Conservation (phyloP, 2,797 vertebrate genomes). For the Carcharodon carcharias region DNA sequence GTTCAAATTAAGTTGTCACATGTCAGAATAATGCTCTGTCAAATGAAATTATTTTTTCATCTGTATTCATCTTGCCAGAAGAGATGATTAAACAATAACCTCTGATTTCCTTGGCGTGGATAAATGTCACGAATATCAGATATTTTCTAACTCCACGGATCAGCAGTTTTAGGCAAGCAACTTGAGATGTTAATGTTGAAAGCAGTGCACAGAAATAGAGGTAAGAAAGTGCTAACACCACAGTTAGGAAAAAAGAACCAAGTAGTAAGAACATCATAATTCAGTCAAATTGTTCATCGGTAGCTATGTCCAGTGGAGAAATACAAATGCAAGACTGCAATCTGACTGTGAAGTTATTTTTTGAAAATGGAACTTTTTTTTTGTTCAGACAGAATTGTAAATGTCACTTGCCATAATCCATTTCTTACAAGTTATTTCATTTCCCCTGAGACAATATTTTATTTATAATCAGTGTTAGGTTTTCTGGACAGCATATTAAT, state of each 20-base stretch:
- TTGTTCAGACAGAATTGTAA: background rate
- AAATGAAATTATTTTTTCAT: constrained; percentile 16
- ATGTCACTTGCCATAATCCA: background rate
- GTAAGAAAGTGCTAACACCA: background rate
- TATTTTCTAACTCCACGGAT: background rate
- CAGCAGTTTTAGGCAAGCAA: background rate
- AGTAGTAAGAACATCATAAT: background rate
- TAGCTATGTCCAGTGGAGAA: background rate
- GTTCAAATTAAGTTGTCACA: constrained; percentile 9
- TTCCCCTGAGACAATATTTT: background rate
- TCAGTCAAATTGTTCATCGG: background rate
- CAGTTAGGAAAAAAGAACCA: background rate
- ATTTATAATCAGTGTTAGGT: no score
- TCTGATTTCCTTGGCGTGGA: background rate
- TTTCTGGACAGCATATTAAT: background rate
- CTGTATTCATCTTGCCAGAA: background rate
- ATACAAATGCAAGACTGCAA: background rate
- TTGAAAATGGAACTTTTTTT: background rate
- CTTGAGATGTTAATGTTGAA: background rate
- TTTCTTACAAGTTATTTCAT: background rate
- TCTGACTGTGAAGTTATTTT: background rate
- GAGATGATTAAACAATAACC: constrained; percentile 11
- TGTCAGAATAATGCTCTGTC: constrained; percentile 16
- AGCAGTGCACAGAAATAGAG: background rate
- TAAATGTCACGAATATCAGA: background rate